Evolutionary conservation across 2,113 vertebrate genomes (phyloP).

Genomic region (Petaurus breviceps): DNA sequence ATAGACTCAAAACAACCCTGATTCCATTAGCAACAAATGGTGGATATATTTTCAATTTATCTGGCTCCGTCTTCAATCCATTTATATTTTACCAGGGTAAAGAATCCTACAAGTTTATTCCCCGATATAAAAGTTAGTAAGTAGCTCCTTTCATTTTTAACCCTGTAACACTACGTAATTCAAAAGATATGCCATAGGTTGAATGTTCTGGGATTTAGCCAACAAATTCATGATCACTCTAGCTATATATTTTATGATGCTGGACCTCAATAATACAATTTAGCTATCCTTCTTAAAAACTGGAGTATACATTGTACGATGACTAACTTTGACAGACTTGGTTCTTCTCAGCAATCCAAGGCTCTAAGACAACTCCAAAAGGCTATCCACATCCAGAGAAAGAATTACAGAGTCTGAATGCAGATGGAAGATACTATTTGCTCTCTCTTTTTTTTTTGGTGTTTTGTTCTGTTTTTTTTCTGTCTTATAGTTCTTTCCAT

Average conservation of each 20-base stretch:
- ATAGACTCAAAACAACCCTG: slow-evolving; percentile 16
- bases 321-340: too few species aligned
- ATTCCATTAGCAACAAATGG: background rate
- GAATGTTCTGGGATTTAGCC: background rate
- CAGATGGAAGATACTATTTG: too few species aligned
- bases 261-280: slow-evolving; percentile 21
- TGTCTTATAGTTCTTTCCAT: too few species aligned
- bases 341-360: too few species aligned
- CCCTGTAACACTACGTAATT: background rate
- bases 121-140: slow-evolving; percentile 2
- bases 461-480: too few species aligned
- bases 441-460: too few species aligned
- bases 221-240: slow-evolving; percentile 27
- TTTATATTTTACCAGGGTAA: background rate
- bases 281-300: background rate
- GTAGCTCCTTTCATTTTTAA: background rate
- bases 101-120: slow-evolving; percentile 38
- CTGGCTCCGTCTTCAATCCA: background rate
- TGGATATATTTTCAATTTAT: background rate
- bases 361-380: too few species aligned
- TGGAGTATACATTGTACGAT: too few species aligned
- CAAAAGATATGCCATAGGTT: background rate
- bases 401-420: too few species aligned
- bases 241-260: slow-evolving; percentile 32
- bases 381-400: too few species aligned